Percentiles rank a stretch among this genome's conserved stretches.
These are phyloP conservation scores for Ellobius talpinus DNA, from an alignment of 2,113 vertebrate species.

Conservation along the genomic window DNA sequence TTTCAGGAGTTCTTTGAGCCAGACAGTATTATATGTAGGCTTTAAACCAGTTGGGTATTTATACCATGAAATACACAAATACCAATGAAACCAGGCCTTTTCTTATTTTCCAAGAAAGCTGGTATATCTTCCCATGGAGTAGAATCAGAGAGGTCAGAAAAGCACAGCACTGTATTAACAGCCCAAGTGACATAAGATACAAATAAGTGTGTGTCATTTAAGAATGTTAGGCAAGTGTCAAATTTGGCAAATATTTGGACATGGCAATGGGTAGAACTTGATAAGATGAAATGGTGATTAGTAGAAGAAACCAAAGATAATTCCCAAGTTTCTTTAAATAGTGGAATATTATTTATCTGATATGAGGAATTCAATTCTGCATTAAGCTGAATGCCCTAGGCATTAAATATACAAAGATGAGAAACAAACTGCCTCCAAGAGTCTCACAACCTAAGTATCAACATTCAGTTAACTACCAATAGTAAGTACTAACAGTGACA, in stretches of 20 bases:
- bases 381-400: not conserved
- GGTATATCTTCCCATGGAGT: not conserved
- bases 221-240: constrained; percentile 1
- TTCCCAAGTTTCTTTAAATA: constrained; percentile 13
- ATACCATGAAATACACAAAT: not conserved
- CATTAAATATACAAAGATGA: not conserved
- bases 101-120: constrained; percentile 27
- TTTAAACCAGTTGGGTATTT: constrained; percentile 42
- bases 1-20: constrained; percentile 33
- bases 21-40: not conserved
- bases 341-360: constrained; percentile 14
- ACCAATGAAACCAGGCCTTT: constrained; percentile 19
- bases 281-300: constrained; percentile 29
- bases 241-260: constrained; percentile 1
- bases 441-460: not conserved
- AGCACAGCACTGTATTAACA: not conserved
- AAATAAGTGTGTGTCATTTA: not conserved
- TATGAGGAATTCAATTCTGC: constrained; percentile 16
- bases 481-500: not conserved
- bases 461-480: not conserved
- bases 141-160: not conserved
- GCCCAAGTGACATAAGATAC: not conserved
- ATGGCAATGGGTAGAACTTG: not conserved
- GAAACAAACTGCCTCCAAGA: not conserved
- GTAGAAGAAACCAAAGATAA: constrained; percentile 2